phyloP scores from a whole-genome alignment of 2,888 invertebrate genomes.

The Deroplatys truncata region DNA sequence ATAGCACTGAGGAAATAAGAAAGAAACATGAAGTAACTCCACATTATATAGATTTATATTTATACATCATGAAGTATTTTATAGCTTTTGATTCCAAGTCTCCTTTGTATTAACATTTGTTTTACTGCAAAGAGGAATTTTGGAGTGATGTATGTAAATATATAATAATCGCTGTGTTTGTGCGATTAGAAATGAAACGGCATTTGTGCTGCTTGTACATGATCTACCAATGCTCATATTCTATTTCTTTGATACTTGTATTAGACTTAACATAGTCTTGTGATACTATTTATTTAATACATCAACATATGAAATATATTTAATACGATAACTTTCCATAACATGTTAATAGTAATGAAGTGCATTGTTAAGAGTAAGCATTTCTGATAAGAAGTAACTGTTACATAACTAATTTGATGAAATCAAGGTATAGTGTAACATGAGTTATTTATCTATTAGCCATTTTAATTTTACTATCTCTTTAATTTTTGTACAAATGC shows the following conservation, averaged over 20 bases:
- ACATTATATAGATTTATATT: background rate
- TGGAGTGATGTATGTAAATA: background rate
- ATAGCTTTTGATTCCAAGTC: background rate
- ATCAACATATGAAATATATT: background rate
- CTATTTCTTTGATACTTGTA: background rate
- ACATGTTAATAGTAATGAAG: background rate
- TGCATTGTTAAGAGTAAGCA: background rate
- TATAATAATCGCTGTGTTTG: background rate
- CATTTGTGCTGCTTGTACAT: background rate
- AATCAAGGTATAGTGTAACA: background rate
- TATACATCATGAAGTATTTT: background rate
- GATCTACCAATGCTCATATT: background rate
- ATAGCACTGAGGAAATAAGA: background rate
- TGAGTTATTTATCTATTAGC: background rate
- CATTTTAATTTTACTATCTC: background rate
- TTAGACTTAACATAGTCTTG: background rate
- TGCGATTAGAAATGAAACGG: background rate
- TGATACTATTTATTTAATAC: background rate
- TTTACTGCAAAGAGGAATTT: background rate
- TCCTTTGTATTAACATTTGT: background rate
- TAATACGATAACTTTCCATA: background rate
- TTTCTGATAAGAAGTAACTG: background rate
- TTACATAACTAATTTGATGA: background rate
- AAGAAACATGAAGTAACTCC: background rate
- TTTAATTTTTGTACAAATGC: background rate